Conservation (phyloP, 2,888 invertebrate species). For the Rhagonycha fulva region DNA sequence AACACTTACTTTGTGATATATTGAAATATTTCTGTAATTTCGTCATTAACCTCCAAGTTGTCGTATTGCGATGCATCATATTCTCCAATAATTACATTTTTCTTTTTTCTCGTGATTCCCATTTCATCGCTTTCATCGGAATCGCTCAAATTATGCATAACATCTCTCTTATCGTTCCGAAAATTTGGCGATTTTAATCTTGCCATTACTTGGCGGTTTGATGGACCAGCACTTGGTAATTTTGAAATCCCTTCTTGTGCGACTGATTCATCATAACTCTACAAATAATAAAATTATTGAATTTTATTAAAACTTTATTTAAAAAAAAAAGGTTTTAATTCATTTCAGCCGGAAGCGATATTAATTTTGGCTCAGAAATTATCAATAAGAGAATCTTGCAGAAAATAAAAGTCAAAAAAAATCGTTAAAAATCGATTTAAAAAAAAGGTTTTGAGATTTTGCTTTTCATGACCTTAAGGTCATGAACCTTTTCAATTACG, state of each 20-base stretch:
- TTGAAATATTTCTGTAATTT: conserved; percentile 90
- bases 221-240: conserved; percentile 38
- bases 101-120: conserved; percentile 34
- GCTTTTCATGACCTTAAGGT: too few species aligned
- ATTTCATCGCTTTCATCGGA: conserved; percentile 41
- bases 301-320: not conserved
- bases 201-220: conserved; percentile 39
- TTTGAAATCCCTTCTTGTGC: not conserved
- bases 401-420: too few species aligned
- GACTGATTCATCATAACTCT: not conserved
- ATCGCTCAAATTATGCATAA: conserved; percentile 43
- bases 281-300: not conserved
- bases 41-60: conserved; percentile 77
- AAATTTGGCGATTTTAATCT: conserved; percentile 33
- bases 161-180: conserved; percentile 16
- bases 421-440: too few species aligned
- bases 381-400: too few species aligned
- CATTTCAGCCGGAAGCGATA: not conserved
- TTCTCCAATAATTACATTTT: conserved; percentile 53
- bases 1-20: conserved; percentile 79
- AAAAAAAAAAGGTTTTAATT: not conserved
- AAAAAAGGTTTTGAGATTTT: too few species aligned
- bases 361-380: too few species aligned
- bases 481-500: too few species aligned
- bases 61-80: conserved; percentile 87